Percentiles rank a stretch among this genome's conserved stretches.
Evolutionary conservation across 2,888 invertebrate species (phyloP).

Genomic region (Microplitis manilae): DNA sequence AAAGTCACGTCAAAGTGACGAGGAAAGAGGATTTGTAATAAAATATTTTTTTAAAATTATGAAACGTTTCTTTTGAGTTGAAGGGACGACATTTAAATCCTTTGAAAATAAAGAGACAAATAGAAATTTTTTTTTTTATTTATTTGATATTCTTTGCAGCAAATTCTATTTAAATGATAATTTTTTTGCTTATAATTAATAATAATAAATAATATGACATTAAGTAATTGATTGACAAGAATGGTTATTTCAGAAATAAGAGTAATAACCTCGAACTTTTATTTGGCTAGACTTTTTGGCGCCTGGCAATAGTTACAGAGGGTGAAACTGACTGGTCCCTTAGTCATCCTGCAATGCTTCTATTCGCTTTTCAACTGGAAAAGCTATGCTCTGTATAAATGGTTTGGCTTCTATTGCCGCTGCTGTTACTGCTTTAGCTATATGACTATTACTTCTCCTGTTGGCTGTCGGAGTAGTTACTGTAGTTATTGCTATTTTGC

Average conservation of each 20-base stretch:
- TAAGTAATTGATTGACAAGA: not conserved
- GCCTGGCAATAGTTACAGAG: conserved; percentile 45
- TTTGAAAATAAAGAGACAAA: too few species aligned
- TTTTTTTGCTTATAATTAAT: too few species aligned
- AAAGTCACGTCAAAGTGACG: not conserved
- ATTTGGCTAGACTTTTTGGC: conserved; percentile 68
- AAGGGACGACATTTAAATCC: too few species aligned
- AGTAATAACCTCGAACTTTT: conserved; percentile 57
- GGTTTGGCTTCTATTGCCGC: conserved; percentile 27
- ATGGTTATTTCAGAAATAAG: not conserved
- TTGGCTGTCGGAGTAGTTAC: not conserved
- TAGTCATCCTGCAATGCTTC: not conserved
- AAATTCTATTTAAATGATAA: too few species aligned
- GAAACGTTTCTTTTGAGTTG: too few species aligned
- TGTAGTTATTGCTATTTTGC: conserved; percentile 1
- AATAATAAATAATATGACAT: not conserved
- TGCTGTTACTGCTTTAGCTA: not conserved
- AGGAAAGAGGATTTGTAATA: not conserved
- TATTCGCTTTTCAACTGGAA: conserved; percentile 10
- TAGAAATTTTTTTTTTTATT: too few species aligned
- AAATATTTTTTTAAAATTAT: too few species aligned
- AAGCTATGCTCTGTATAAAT: conserved; percentile 14
- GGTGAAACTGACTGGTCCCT: not conserved
- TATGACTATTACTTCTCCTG: conserved; percentile 8
- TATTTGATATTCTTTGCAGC: too few species aligned